Percentiles rank a stretch among this genome's conserved stretches.
Conservation (phyloP, 2,113 vertebrate species). For the Proterorhinus semilunaris region DNA sequence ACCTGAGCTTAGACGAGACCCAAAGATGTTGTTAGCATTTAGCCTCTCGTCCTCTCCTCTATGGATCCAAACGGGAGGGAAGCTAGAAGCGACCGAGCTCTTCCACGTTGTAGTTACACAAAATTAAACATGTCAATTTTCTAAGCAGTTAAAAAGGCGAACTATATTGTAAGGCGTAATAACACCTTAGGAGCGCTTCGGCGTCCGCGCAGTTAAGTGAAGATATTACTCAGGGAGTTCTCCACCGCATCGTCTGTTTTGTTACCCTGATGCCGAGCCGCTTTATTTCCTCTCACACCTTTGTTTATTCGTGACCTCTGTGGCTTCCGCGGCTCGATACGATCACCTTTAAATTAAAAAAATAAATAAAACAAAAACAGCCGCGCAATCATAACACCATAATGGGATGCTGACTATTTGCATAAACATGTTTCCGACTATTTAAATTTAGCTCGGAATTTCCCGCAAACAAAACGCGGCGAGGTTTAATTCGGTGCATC, state of each 20-base stretch:
- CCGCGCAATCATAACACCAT: not conserved
- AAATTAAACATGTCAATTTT: no score
- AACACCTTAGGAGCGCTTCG: no score
- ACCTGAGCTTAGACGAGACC: no score
- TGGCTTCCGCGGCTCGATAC: not conserved
- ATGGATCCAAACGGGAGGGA: no score
- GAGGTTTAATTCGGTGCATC: slow-evolving; percentile 6
- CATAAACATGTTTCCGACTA: not conserved
- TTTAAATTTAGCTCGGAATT: not conserved
- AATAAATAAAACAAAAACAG: not conserved
- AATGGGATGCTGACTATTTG: not conserved
- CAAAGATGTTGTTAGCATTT: no score
- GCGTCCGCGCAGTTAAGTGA: no score
- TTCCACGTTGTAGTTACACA: no score
- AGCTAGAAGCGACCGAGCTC: no score
- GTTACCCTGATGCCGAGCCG: slow-evolving; percentile 4
- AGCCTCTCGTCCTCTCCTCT: no score
- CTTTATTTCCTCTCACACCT: not conserved
- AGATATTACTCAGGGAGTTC: no score
- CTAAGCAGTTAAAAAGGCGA: no score
- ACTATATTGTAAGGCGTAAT: no score
- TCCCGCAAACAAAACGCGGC: not conserved
- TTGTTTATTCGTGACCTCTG: slow-evolving; percentile 6
- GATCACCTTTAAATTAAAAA: not conserved
- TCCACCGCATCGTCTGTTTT: not conserved